Evolutionary conservation across 2,888 invertebrate species (phyloP), one percentile per base, ranked within the genome.

Genomic region (Yponomeuta malinellus): DNA sequence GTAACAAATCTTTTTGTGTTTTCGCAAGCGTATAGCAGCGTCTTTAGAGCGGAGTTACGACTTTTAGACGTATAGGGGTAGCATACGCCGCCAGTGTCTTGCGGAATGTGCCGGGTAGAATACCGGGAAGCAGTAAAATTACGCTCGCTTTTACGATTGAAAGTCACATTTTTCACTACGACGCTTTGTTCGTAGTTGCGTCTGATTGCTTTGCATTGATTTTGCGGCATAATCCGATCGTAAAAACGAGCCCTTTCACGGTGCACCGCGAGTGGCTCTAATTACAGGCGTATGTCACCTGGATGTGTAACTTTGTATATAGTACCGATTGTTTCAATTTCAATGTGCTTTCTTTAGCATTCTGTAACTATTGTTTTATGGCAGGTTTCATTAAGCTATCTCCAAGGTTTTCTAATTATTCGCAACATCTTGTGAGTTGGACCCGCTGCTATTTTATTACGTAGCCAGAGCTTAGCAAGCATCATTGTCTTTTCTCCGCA

Each of bases 151-250:
- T 88, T 87, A 89, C 87, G 86, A 90, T 86, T 87, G 83, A 87
- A 88, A 87, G 87, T 87, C 85, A 84, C 86, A 87, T 88, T 88
- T 89, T 87, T 87, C 83, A 83, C 82, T 85, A 87, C 88, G 83
- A 87, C 80, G 87, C 83, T 89, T 90, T 89, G 90, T 88, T 85
- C 86, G 83, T 81, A 79, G 81, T 78, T 81, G 81, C 80, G 82
- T 83, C 82, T 87, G 88, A 89, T 90, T 89, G 86, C 87, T 81
- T 85, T 81, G 86, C 83, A 87, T 88, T 88, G 86, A 88, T 88
- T 86, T 86, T 80, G 79, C 80, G 79, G 85, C 85, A 88, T 88
- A 87, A 89, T 88, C 88, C 83, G 83, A 83, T 87, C 86, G 86
- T 89, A 87, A 89, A 89, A 80, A 67, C 69, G n/a, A 43, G 67